Percentiles rank a stretch among this genome's conserved stretches.
Evolutionary conservation across 2,888 invertebrate species (phyloP).

Genomic region (Subacronicta megacephala): DNA sequence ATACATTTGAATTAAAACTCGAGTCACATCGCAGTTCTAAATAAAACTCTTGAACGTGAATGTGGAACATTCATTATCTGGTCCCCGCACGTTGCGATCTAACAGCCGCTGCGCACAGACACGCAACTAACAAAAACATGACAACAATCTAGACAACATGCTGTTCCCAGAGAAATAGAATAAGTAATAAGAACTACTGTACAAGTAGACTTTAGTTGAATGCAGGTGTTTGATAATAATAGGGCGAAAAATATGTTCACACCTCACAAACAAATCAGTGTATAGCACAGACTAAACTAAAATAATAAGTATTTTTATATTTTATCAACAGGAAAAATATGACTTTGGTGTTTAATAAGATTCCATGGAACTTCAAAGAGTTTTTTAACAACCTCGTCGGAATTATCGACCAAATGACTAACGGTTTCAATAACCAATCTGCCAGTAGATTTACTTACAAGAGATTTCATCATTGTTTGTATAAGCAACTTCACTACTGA

Average conservation of each 20-base stretch:
- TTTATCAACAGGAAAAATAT: too few species aligned
- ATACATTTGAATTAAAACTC: constrained; percentile 33
- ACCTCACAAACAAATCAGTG: constrained; percentile 13
- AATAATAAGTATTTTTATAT: too few species aligned
- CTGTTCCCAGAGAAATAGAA: constrained; percentile 65
- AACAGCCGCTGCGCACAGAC: constrained; percentile 60
- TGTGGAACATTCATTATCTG: constrained; percentile 53
- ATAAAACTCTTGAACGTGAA: constrained; percentile 49
- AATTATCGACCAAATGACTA: too few species aligned
- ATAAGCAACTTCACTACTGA: too few species aligned
- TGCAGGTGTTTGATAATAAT: constrained; percentile 37
- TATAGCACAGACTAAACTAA: not conserved
- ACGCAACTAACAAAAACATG: constrained; percentile 67
- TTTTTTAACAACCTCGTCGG: too few species aligned
- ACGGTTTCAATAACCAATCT: too few species aligned
- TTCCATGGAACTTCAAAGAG: too few species aligned
- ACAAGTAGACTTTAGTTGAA: constrained; percentile 43
- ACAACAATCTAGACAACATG: constrained; percentile 63
- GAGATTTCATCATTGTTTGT: too few species aligned
- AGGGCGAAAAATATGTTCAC: constrained; percentile 19
- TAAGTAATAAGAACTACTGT: constrained; percentile 59
- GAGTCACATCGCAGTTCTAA: constrained; percentile 26
- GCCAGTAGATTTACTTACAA: too few species aligned
- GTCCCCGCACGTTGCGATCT: constrained; percentile 61
- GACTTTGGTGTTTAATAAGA: too few species aligned